Evolutionary conservation across 2,888 invertebrate species (phyloP), one percentile per base, ranked within the genome.

Genomic region (Limnephilus rhombicus): DNA sequence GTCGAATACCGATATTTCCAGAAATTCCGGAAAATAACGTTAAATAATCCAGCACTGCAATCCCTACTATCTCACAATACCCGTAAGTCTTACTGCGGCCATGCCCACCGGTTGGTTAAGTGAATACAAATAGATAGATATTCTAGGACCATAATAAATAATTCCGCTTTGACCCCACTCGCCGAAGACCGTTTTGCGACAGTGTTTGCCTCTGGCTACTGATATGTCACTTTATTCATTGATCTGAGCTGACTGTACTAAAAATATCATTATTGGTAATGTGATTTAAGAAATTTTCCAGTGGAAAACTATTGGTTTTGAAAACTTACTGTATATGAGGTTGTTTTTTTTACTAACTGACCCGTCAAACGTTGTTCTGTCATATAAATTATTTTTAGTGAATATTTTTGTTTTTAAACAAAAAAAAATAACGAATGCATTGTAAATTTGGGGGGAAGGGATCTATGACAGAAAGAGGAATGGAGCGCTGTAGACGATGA

Each of bases 101-200:
- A n/a, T 24, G 68, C 7, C 68, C 24, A 24, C 7, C 37, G 83
- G 83, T 83, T 83, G 37, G 83, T 83, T 83, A 37, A 83, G 49
- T 86, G 86, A 86, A 86, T 86, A 49, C 49, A 86, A 86, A 86
- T 86, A 86, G 68, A 68, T 68, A n/a, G 29, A 86, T 86, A 53
- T 86, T 86, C 29, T 24, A 13, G 49, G 86, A 86, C 86, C 86
- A 86, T 86, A 45, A 86, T 68, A 68, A 68, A 68, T 68, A 68
- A 68, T 68, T 68, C 68, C 7, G 68, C 24, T 68, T 68, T 68
- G 68, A 68, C 9, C 68, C 9, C 24, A 68, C 68, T 68, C 9
- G n/a, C 24, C 68, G 24, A n/a, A 4, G 68, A 68, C 24, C 24
- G n/a, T 68, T 68, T 68, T 68, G 68, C 24, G 24, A 68, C 24